Base-by-base conservation (phyloP, 2,797 vertebrate genomes). In the Pelobates cultripes region DNA sequence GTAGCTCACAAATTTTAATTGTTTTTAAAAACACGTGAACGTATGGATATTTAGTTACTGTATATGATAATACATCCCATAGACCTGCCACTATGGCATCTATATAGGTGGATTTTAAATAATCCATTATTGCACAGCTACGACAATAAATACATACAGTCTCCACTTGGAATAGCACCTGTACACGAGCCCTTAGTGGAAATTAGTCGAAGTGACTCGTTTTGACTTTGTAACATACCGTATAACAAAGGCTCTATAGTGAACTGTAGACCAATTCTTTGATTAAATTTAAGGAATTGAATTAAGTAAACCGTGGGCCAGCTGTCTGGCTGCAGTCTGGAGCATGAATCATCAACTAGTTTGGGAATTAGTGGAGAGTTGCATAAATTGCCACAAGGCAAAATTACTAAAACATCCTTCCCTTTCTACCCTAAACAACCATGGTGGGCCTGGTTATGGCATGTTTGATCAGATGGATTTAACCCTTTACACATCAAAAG, bases 291-390 rank as follows among this genome's bases (percentile, higher is more conserved):
- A 15, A 70, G 68, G 68, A 70, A 70, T 64, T 13, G 15, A 53
- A 47, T 28, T 17, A 71, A 71, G 45, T 53, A 51, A 71, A 71
- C 44, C 51, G 45, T 40, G n/a, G 44, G 2, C 70, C 70, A 71
- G 70, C 44, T 71, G 70, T 71, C 68, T 55, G 51, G 72, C 72
- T 60, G 53, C 55, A 73, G 41, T 15, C 13, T 7, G 9, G 3
- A n/a, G 57, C 4, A 63, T 75, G 73, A 75, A n/a, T 75, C 55
- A 63, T 75, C 73, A 28, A 60, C 7, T 63, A 64, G 42, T 28
- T 75, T 45, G 43, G 57, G 47, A 75, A 75, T 63, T 15, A 43
- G 14, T 10, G 13, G 14, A 73, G 51, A 60, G 41, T 55, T 60
- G 41, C 13, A 75, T n/a, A 73, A 73, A 63, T 63, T 40, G 42